Base-by-base conservation (phyloP, 1,140 invertebrate genomes). In the Drosophila nigrodunni region DNA sequence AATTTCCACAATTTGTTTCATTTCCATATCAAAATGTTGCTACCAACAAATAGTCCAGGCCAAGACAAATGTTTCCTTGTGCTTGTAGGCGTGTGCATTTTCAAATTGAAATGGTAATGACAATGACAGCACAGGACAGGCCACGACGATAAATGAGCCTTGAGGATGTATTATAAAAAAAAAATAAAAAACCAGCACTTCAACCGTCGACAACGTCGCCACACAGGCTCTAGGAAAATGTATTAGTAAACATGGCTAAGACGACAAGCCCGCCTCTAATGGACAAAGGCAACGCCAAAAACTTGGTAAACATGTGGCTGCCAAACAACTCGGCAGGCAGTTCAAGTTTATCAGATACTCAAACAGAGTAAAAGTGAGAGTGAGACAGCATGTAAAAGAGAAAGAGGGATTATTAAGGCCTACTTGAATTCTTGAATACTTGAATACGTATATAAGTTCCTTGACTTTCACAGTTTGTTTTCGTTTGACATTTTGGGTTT, bases 1-100 rank as follows among this genome's bases (percentile, higher is more conserved):
- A 79, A 79, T 82, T 79, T 73, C 49, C 72, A 82, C 83, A 88
- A 87, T 87, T 87, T 87, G 72, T 82, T 74, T 82, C 71, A 80
- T 87, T 87, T 82, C 61, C 72, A 79, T 61, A 78, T 65, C 69
- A 61, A 69, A 74, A 68, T 68, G 25, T 30, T 39, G 54, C 13
- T 15, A 57, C 34, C 52, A 55, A 13, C 35, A 35, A 55, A 37
- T 18, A 15, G 35, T 7, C n/a, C 34, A 15, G 59, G 64, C 57
- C 66, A 80, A 80, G 83, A 87, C 83, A 87, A 87, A 87, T 87
- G 82, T 71, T 50, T 46, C 68, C 44, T 70, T 75, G 66, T 68
- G 79, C 82, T 67, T 62, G 68, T 69, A 50, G 79, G 77, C 74
- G 80, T 60, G 41, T 34, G 58, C 72, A 77, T 79, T 76, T 80